Conservation (phyloP, 2,888 invertebrate species). For the Drosophila pseudotakahashii region DNA sequence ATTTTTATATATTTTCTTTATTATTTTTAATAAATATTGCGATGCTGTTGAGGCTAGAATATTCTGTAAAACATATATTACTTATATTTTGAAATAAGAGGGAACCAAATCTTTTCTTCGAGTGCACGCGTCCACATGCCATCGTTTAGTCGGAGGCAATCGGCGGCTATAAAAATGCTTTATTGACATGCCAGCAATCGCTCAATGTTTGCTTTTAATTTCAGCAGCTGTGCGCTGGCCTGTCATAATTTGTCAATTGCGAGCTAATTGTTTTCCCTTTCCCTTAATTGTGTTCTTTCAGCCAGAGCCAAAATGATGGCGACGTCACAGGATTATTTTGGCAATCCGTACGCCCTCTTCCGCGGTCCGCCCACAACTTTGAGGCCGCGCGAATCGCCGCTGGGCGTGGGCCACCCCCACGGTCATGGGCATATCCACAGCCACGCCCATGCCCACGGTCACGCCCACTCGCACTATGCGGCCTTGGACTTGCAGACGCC, state of each 20-base stretch:
- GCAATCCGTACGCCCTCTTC: constrained; percentile 83
- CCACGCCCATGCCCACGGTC: constrained; percentile 46
- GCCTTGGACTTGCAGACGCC: constrained; percentile 83
- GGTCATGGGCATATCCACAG: constrained; percentile 58
- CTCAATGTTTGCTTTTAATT: constrained; percentile 51
- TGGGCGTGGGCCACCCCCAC: constrained; percentile 73
- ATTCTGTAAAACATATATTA: too few species aligned
- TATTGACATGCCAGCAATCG: constrained; percentile 57
- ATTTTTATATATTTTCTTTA: too few species aligned
- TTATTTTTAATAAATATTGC: too few species aligned
- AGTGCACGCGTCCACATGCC: constrained; percentile 34
- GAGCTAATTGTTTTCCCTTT: constrained; percentile 38
- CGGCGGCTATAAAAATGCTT: constrained; percentile 54
- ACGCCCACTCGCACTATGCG: constrained; percentile 50
- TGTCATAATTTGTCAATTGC: constrained; percentile 48
- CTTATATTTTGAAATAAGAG: too few species aligned
- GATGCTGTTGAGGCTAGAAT: too few species aligned
- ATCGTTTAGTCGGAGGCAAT: constrained; percentile 73
- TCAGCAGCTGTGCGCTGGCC: constrained; percentile 19
- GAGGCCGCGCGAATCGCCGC: constrained; percentile 82
- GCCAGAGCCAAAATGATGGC: constrained; percentile 82
- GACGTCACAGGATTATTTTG: constrained; percentile 83
- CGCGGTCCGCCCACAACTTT: constrained; percentile 82
- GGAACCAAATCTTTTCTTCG: neutral
- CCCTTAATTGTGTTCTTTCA: constrained; percentile 39